These are phyloP conservation scores for Trogon melanurus DNA, from an alignment of 2,113 vertebrate species.

Conservation along the genomic window DNA sequence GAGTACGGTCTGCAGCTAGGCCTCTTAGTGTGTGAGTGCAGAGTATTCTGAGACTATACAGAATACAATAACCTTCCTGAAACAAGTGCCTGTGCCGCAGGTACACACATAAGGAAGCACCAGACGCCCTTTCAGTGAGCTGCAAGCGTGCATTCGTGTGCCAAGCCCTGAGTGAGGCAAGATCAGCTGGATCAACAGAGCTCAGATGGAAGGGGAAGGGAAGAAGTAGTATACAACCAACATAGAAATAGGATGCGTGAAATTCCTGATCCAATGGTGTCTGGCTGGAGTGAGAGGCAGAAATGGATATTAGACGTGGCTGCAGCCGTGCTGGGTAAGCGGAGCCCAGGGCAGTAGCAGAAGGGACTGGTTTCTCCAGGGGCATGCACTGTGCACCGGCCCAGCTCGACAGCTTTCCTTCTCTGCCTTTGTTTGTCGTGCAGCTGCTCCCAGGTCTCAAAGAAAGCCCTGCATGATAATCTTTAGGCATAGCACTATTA, in stretches of 20 bases:
- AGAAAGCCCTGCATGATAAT: neutral
- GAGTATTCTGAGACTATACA: neutral
- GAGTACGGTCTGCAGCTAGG: neutral
- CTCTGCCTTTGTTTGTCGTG: neutral
- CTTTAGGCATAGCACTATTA: neutral
- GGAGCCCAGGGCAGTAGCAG: neutral
- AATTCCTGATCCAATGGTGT: neutral
- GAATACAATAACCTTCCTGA: neutral
- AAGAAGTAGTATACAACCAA: neutral
- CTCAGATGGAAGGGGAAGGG: neutral
- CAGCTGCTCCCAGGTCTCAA: neutral
- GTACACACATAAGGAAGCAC: neutral
- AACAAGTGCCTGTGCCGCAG: neutral
- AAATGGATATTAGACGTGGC: neutral
- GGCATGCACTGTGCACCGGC: neutral
- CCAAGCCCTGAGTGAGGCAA: neutral
- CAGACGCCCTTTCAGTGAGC: neutral
- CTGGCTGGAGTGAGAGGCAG: neutral
- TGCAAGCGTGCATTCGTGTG: neutral
- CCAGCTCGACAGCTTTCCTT: neutral
- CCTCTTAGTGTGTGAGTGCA: neutral
- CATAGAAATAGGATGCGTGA: neutral
- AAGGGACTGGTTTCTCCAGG: neutral
- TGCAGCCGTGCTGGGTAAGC: neutral
- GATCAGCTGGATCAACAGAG: neutral